Evolutionary conservation across 2,888 invertebrate genomes (phyloP).

Genomic region (Lepidochrysops patricia): DNA sequence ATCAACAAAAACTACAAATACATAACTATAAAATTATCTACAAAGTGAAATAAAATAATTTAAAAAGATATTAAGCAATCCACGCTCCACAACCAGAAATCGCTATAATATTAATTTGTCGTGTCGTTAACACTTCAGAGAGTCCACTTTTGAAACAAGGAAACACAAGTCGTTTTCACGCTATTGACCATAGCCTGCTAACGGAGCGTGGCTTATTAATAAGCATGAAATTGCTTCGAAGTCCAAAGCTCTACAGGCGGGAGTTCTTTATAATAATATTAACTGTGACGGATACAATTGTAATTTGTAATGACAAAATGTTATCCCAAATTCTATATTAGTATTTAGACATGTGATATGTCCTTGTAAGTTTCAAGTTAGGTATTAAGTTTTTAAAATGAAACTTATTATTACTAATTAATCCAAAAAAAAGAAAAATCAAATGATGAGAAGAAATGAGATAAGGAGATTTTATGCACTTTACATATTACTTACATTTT

Average conservation of each 20-base stretch:
- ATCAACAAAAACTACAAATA: no score
- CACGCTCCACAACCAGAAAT: not conserved
- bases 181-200: not conserved
- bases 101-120: not conserved
- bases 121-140: not conserved
- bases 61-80: no score
- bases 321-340: not conserved
- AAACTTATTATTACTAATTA: no score
- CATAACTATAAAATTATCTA: not conserved
- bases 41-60: no score
- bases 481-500: no score
- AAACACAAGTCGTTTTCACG: constrained; percentile 1
- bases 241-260: not conserved
- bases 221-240: constrained; percentile 22
- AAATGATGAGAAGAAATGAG: no score
- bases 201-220: constrained; percentile 21
- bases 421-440: no score
- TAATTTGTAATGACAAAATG: not conserved
- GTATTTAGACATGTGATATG: no score
- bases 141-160: constrained; percentile 5
- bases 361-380: no score
- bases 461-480: no score
- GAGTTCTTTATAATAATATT: not conserved
- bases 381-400: no score
- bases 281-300: not conserved